Evolutionary conservation across 2,888 invertebrate genomes (phyloP).

Genomic region (Holacanthella duospinosa): DNA sequence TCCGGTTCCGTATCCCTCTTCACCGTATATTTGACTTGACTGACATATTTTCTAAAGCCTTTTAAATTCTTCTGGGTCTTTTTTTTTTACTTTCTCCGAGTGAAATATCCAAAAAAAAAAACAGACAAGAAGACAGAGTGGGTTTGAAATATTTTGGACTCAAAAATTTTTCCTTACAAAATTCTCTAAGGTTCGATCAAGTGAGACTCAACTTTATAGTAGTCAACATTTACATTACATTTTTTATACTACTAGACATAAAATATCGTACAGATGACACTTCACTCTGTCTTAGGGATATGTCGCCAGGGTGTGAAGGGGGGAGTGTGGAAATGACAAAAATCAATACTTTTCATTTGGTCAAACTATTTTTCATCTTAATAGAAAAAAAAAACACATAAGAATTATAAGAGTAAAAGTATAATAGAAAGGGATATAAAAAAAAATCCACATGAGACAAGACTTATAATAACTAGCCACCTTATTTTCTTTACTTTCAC

Average conservation of each 20-base stretch:
- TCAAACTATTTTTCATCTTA: neutral
- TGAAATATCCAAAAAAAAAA: neutral
- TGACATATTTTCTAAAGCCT: neutral
- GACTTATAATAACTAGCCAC: too few relatives aligned
- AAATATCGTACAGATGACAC: neutral
- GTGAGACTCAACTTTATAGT: neutral
- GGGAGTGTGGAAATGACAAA: neutral
- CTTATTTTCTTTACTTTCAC: neutral
- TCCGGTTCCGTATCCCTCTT: too few relatives aligned
- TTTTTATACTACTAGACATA: neutral
- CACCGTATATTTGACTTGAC: neutral
- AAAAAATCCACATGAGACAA: neutral
- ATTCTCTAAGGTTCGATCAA: neutral
- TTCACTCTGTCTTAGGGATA: neutral
- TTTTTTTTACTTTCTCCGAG: neutral
- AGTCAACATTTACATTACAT: neutral
- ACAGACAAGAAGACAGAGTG: neutral
- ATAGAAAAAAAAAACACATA: too few relatives aligned
- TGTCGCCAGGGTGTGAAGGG: too few relatives aligned
- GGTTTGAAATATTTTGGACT: too few relatives aligned
- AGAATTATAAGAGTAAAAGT: neutral
- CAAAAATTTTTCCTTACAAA: too few relatives aligned
- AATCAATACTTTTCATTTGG: neutral
- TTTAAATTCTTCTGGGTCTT: conserved; percentile 1
- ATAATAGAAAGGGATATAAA: neutral